Conservation (phyloP, 2,888 invertebrate genomes). For the Cenopis cana region DNA sequence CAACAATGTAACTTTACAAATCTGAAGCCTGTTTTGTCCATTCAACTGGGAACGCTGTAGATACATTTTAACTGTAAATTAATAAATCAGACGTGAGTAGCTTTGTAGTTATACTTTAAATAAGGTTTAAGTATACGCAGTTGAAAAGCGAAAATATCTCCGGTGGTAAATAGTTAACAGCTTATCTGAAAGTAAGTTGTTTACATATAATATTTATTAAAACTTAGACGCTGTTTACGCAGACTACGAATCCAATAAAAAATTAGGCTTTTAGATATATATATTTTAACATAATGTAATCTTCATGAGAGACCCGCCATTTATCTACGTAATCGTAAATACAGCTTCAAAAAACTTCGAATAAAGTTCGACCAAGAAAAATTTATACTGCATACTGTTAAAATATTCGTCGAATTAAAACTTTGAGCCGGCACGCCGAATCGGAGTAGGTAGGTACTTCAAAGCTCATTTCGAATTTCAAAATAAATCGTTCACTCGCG, state of each 20-base stretch:
- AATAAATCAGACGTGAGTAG: no score
- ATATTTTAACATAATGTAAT: neutral
- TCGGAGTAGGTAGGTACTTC: slow-evolving; percentile 32
- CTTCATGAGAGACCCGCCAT: neutral
- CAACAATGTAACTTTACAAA: slow-evolving; percentile 1
- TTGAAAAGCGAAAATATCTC: no score
- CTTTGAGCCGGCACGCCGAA: slow-evolving; percentile 29
- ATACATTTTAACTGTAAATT: neutral
- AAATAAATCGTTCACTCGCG: slow-evolving; percentile 48
- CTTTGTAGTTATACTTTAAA: no score
- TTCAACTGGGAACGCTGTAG: neutral
- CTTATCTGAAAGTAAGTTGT: no score
- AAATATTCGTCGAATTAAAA: slow-evolving; percentile 44
- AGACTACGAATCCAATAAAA: no score
- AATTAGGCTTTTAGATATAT: no score
- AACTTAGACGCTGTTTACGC: no score
- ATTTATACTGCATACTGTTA: slow-evolving; percentile 43
- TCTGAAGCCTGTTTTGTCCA: neutral
- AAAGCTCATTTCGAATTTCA: slow-evolving; percentile 44
- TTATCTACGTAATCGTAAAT: neutral
- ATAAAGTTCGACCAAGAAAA: slow-evolving; percentile 31
- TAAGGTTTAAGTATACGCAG: no score
- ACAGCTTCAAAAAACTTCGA: slow-evolving; percentile 6
- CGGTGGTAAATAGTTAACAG: no score
- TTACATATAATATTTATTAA: no score